Percentiles rank a stretch among this genome's conserved stretches.
phyloP scores from a whole-genome alignment of 1,140 invertebrate species.

The Metaphire vulgaris region DNA sequence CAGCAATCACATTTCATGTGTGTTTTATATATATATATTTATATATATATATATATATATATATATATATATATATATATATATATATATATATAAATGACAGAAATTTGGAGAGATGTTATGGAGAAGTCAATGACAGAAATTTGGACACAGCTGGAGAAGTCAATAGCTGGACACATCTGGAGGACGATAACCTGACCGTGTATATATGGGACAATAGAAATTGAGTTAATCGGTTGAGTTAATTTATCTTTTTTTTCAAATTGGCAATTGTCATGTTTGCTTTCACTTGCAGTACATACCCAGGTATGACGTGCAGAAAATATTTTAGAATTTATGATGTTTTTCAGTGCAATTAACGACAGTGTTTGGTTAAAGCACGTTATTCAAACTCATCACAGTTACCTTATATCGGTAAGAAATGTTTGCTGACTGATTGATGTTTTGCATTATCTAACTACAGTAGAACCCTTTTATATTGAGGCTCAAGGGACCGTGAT shows the following conservation, averaged over 20 bases:
- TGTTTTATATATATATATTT: too few relatives aligned
- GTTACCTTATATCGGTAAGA: neutral
- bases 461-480: neutral
- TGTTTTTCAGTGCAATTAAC: neutral
- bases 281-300: neutral
- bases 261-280: neutral
- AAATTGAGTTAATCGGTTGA: neutral
- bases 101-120: neutral
- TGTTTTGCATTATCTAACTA: neutral
- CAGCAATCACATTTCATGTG: too few relatives aligned
- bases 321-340: neutral
- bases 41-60: neutral
- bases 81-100: neutral
- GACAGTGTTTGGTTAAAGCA: neutral
- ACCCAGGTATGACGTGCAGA: neutral
- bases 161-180: too few relatives aligned
- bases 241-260: neutral
- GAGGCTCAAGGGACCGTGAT: too few relatives aligned
- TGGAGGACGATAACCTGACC: neutral
- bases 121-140: too few relatives aligned
- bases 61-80: neutral
- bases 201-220: neutral
- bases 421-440: neutral
- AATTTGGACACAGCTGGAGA: too few relatives aligned
- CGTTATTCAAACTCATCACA: neutral